These are phyloP conservation scores for Helicoverpa zea DNA, from an alignment of 1,140 invertebrate genomes.

Conservation along the genomic window DNA sequence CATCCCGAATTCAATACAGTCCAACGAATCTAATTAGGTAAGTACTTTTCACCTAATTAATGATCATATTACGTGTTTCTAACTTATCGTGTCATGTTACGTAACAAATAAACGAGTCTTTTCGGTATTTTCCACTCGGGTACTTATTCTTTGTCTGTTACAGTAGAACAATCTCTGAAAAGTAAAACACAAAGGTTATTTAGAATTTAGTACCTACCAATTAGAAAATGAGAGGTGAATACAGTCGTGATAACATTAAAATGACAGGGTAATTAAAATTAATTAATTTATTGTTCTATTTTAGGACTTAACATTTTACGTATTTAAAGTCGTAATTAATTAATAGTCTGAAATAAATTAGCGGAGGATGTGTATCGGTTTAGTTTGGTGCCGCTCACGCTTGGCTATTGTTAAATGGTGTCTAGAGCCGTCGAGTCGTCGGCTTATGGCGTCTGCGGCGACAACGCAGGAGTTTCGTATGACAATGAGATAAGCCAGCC, in stretches of 20 bases:
- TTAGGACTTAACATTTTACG: neutral
- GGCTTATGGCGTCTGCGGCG: constrained; percentile 47
- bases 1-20: constrained; percentile 27
- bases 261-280: constrained; percentile 4
- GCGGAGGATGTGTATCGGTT: no score
- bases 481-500: constrained; percentile 47
- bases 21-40: constrained; percentile 42
- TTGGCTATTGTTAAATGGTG: constrained; percentile 37
- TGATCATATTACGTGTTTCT: constrained; percentile 13
- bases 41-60: constrained; percentile 42
- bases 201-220: neutral
- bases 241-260: neutral
- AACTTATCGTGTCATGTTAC: constrained; percentile 13
- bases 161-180: neutral
- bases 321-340: neutral
- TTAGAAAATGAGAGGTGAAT: neutral
- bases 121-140: neutral
- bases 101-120: neutral
- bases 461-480: constrained; percentile 44
- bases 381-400: neutral
- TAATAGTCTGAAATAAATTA: neutral
- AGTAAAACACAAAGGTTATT: neutral
- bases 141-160: neutral
- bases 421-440: constrained; percentile 32
- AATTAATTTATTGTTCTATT: neutral